Evolutionary conservation across 2,797 vertebrate species (phyloP), one percentile per base, ranked within the genome.

Genomic region (Scolopax bukidnonensis): DNA sequence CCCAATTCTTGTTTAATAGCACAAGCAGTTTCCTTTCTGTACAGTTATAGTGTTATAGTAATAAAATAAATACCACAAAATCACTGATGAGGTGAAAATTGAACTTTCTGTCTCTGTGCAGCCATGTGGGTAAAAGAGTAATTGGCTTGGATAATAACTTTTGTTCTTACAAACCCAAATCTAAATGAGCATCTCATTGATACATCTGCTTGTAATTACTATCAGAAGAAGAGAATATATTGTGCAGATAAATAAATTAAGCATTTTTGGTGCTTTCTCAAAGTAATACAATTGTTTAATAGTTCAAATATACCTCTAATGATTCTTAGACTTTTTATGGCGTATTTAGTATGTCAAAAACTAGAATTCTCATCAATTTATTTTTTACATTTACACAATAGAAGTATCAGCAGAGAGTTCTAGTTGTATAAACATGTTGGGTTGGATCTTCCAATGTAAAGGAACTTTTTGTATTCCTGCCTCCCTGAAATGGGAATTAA

Each of bases 71-170:
- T 97, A 97, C 97, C 94, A 97, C 96, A 96, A 93, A 98, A 97
- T 96, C 97, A 97, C 96, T 97, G 97, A 97, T 96, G 97, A 98
- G 97, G 97, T 97, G 97, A 98, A 98, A 98, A 98, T 97, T 95
- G 97, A 97, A 97, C 97, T 97, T 97, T 97, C 97, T 93, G 96
- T 96, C 90, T 97, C 95, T 98, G 98, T 98, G 97, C 98, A 98
- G 95, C 98, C 98, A 98, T 97, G 97, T 98, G 98, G 97, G 96
- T 98, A 98, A 97, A 96, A 96, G 96, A 97, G 97, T 97, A 98
- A 98, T 98, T 98, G 97, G 96, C 96, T 98, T 94, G 95, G 97
- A 97, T 98, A 98, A 98, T 98, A 98, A 98, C 97, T 98, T 98
- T 88, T 95, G 96, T 97, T 98, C 96, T 97, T 98, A 97, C 95